These are phyloP conservation scores for Protodeltote pygarga DNA, from an alignment of 2,888 invertebrate species.

Conservation along the genomic window DNA sequence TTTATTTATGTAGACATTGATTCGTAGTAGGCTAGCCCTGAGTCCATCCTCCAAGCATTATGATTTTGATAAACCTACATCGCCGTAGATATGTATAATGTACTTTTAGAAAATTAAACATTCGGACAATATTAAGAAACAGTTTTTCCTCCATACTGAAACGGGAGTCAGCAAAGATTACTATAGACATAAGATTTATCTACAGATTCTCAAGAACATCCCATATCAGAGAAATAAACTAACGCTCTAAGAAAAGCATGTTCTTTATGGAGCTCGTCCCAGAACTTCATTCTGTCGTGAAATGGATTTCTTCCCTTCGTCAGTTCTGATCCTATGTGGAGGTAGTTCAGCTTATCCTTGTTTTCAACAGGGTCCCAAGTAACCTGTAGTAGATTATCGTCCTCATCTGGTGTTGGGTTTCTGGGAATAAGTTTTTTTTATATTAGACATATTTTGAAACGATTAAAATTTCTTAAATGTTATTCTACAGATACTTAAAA, in stretches of 20 bases:
- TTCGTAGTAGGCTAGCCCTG: too few species aligned
- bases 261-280: constrained; percentile 75
- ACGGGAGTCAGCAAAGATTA: background rate
- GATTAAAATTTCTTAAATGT: too few species aligned
- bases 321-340: constrained; percentile 77
- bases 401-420: constrained; percentile 75
- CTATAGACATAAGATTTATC: background rate
- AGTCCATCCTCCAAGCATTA: too few species aligned
- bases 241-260: constrained; percentile 67
- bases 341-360: constrained; percentile 72
- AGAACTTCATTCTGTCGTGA: constrained; percentile 75
- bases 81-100: too few species aligned
- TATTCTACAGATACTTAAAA: too few species aligned
- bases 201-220: constrained; percentile 58
- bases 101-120: too few species aligned
- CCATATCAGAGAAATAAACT: constrained; percentile 71
- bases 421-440: constrained; percentile 68
- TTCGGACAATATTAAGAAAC: too few species aligned
- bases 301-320: constrained; percentile 78
- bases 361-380: constrained; percentile 76
- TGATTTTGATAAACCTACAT: too few species aligned
- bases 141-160: too few species aligned
- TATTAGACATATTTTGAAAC: too few species aligned
- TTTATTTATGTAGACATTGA: too few species aligned
- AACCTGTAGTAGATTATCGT: constrained; percentile 72